Evolutionary conservation across 2,113 vertebrate species (phyloP), one percentile per base, ranked within the genome.

Genomic region (Microtus richardsoni): DNA sequence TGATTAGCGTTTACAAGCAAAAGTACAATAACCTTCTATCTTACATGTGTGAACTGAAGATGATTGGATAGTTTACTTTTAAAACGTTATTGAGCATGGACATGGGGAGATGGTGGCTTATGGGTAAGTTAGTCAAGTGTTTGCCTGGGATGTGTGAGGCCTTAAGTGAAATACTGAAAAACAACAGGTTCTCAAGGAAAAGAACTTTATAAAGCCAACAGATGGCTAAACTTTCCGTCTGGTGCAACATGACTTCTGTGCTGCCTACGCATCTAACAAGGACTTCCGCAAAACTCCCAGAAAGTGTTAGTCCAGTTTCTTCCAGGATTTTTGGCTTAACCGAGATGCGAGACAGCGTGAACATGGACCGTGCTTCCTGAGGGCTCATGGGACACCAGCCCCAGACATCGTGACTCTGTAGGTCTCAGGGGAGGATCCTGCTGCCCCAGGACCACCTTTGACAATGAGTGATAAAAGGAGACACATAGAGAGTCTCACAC

Each of bases 331-430:
- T 58, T n/a, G 28, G 54, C 52, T 85, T 84, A 54, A 39, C 5
- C 4, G 4, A 36, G 36, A 79, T 54, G 21, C 60, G 52, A 92
- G 44, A 26, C 21, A 54, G 28, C 3, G 3, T 92, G 13, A 80
- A 21, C 1, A 2, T 9, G 1, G 1, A 7, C 33, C 21, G 3
- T 16, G 7, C 33, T 70, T 52, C 7, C 3, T 1, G 8, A 52
- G 54, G 24, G 41, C 13, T 21, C 10, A 26, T 17, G 17, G 62
- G 41, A 54, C 47, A 16, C 19, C 13, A 7, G 39, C 5, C 10
- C 13, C 13, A 13, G 30, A 49, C 30, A 21, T 2, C 26, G 13
- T 21, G 49, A 44, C 24, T 75, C 3, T 9, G 19, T 0, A 17
- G 39, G 11, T n/a, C 66, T 17, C 62, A 24, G 26, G 21, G 44